Conservation (phyloP, 2,888 invertebrate genomes). For the Dryomyza anilis region DNA sequence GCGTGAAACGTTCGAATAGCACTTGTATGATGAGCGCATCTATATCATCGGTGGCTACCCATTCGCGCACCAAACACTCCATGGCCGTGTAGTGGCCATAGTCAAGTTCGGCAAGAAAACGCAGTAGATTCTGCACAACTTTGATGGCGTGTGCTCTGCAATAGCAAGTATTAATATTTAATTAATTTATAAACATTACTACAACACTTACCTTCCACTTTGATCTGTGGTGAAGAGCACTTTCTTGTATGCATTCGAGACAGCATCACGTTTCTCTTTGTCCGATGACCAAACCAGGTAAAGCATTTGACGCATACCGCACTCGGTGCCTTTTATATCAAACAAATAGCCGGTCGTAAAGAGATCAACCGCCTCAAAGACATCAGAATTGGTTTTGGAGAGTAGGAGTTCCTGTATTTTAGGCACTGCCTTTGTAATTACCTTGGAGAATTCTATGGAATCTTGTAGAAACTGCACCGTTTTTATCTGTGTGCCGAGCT, state of each 20-base stretch:
- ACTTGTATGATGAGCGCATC: conserved; percentile 68
- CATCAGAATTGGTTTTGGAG: conserved; percentile 77
- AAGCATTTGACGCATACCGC: conserved; percentile 78
- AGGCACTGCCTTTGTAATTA: conserved; percentile 62
- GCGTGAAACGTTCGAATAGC: conserved; percentile 83
- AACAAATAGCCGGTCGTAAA: conserved; percentile 82
- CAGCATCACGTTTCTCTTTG: conserved; percentile 73
- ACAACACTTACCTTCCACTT: conserved; percentile 44
- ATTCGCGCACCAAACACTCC: conserved; percentile 68
- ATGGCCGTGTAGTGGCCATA: conserved; percentile 68
- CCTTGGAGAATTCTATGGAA: conserved; percentile 64
- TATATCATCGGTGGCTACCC: conserved; percentile 66
- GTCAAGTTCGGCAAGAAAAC: conserved; percentile 64
- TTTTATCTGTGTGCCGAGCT: conserved; percentile 67
- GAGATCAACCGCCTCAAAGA: conserved; percentile 87
- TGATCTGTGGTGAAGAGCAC: conserved; percentile 59
- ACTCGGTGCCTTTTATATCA: conserved; percentile 73
- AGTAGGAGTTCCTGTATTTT: conserved; percentile 76
- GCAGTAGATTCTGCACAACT: conserved; percentile 67
- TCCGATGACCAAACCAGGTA: conserved; percentile 82
- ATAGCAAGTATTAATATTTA: conserved; percentile 16
- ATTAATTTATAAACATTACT: background rate
- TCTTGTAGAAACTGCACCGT: conserved; percentile 76
- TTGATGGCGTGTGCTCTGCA: conserved; percentile 63
- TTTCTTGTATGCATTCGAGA: conserved; percentile 75